Percentiles rank a stretch among this genome's conserved stretches.
These are phyloP conservation scores for Melieria picta DNA, from an alignment of 2,888 invertebrate species.

Conservation along the genomic window DNA sequence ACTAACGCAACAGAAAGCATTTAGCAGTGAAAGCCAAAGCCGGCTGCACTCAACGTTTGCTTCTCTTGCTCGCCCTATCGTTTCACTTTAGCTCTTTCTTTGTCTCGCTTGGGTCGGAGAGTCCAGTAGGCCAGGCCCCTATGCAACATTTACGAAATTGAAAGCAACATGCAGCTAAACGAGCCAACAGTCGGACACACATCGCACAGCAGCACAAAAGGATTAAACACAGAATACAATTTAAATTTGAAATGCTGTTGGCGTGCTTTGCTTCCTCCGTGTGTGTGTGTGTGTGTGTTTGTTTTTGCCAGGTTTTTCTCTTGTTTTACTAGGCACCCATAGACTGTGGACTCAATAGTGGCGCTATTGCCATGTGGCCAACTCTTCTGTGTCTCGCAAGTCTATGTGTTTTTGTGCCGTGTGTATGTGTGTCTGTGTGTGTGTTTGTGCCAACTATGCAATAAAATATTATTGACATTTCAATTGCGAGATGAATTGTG, in stretches of 20 bases:
- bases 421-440: neutral
- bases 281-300: constrained; percentile 6
- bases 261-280: constrained; percentile 26
- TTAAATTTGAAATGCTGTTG: constrained; percentile 20
- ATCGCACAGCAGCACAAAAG: neutral
- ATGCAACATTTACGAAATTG: neutral
- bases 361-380: too few relatives aligned
- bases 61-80: too few relatives aligned
- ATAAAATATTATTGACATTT: constrained; percentile 30
- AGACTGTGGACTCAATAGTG: too few relatives aligned
- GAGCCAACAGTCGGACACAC: neutral
- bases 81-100: too few relatives aligned
- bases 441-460: constrained; percentile 2
- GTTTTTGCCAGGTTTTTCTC: neutral
- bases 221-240: neutral
- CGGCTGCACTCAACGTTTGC: too few relatives aligned
- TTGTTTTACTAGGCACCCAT: too few relatives aligned
- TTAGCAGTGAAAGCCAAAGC: too few relatives aligned
- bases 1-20: too few relatives aligned
- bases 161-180: neutral
- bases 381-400: constrained; percentile 26
- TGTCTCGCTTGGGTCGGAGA: too few relatives aligned
- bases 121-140: neutral
- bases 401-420: neutral
- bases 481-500: constrained; percentile 16